Percentiles rank a stretch among this genome's conserved stretches.
Evolutionary conservation across 2,797 vertebrate genomes (phyloP).

Genomic region (Rhinatrema bivittatum): DNA sequence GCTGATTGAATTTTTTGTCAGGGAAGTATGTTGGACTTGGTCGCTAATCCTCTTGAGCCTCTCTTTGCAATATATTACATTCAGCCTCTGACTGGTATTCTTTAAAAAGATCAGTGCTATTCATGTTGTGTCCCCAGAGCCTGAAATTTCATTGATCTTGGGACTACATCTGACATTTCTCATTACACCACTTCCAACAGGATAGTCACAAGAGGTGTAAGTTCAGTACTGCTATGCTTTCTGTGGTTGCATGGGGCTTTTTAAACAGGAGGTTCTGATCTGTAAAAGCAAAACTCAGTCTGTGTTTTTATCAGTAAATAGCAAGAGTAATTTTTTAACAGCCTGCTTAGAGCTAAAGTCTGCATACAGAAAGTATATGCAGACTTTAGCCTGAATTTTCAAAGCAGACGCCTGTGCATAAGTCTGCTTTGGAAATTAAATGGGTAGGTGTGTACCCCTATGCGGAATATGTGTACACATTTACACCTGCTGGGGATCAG

Average conservation of each 20-base stretch:
- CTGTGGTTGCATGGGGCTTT: constrained; percentile 11
- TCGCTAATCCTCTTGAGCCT: constrained; percentile 64
- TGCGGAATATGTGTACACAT: too few relatives aligned
- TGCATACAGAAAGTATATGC: too few relatives aligned
- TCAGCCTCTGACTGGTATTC: constrained; percentile 68
- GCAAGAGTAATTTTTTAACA: too few relatives aligned
- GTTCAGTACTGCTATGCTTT: constrained; percentile 36
- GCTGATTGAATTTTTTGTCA: constrained; percentile 91
- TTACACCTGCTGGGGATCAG: too few relatives aligned
- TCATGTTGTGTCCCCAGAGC: constrained; percentile 68
- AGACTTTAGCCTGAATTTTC: too few relatives aligned
- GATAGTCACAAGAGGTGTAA: constrained; percentile 45
- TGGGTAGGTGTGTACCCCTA: too few relatives aligned
- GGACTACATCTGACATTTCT: constrained; percentile 70
- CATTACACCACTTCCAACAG: constrained; percentile 54
- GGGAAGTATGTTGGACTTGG: constrained; percentile 73
- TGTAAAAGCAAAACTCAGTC: constrained; percentile 4
- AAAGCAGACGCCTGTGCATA: too few relatives aligned
- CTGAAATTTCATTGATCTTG: constrained; percentile 73
- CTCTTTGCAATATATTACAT: constrained; percentile 74
- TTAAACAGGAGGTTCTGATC: constrained; percentile 8
- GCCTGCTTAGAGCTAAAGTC: too few relatives aligned
- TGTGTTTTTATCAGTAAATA: constrained; percentile 12
- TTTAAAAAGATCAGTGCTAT: constrained; percentile 77
- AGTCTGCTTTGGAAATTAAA: too few relatives aligned